phyloP scores from a whole-genome alignment of 2,113 vertebrate genomes.

The Alaudala cheleensis region DNA sequence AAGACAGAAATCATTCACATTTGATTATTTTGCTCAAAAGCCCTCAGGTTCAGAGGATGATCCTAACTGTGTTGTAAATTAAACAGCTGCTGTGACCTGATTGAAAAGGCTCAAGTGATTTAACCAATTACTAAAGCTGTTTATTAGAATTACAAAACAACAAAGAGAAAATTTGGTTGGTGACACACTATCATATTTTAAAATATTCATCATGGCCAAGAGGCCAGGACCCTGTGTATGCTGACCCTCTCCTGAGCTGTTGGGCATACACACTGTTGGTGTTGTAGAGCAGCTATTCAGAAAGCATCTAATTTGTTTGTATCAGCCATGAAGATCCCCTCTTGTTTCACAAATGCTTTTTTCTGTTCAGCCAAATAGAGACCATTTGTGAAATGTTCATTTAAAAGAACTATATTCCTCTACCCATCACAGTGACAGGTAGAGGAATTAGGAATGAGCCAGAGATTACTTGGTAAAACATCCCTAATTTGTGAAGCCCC shows the following conservation, averaged over 20 bases:
- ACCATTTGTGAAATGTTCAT: neutral
- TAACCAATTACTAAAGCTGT: neutral
- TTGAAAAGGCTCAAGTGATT: slow-evolving; percentile 2
- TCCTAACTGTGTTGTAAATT: neutral
- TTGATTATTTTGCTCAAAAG: neutral
- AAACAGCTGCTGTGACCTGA: slow-evolving; percentile 16
- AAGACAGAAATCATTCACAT: neutral
- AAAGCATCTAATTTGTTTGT: neutral
- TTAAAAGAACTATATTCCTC: neutral
- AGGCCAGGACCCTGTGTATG: neutral
- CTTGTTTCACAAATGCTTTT: neutral
- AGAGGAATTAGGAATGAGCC: neutral
- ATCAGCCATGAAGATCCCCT: neutral
- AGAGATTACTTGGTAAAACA: neutral
- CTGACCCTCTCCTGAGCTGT: neutral
- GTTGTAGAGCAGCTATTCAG: neutral
- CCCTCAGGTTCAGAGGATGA: neutral
- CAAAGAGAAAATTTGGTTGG: neutral
- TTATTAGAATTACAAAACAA: slow-evolving; percentile 14
- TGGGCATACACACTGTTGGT: neutral
- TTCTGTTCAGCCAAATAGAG: neutral
- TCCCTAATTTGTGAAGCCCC: neutral
- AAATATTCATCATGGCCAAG: neutral
- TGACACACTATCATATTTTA: rapidly evolving
- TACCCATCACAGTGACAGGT: neutral